A percentile compares a stretch with the other conserved stretches of the same genome.
phyloP scores from a whole-genome alignment of 2,797 vertebrate genomes.

The Danio tinwini region DNA sequence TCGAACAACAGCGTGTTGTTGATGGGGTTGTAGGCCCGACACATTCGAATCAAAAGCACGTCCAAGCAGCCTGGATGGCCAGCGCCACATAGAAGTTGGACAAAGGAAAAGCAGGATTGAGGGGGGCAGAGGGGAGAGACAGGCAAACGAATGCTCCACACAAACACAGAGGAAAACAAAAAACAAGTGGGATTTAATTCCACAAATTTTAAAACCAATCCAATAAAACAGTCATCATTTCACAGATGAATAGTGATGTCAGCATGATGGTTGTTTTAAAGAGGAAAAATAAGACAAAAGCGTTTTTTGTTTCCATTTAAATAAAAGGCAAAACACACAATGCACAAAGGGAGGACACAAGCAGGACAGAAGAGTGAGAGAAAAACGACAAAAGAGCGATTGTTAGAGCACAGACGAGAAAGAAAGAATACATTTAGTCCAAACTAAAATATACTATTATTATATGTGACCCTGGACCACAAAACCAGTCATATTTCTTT shows the following conservation, averaged over 20 bases:
- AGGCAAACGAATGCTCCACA: conserved; percentile 13
- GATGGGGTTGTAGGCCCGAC: conserved; percentile 87
- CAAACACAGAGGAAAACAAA: conserved; percentile 23
- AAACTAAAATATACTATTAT: conserved; percentile 7
- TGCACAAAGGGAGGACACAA: conserved; percentile 27
- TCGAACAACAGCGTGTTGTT: conserved; percentile 90
- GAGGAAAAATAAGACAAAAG: neutral
- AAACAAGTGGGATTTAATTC: conserved; percentile 19
- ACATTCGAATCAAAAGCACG: conserved; percentile 90
- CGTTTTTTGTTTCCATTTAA: conserved; percentile 37
- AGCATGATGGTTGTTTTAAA: conserved; percentile 43
- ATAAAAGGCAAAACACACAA: conserved; percentile 38
- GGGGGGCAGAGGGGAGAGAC: conserved; percentile 22
- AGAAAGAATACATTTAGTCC: neutral
- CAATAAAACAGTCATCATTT: conserved; percentile 40
- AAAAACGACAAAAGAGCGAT: conserved; percentile 54
- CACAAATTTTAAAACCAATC: conserved; percentile 21
- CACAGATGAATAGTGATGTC: neutral
- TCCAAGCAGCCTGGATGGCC: conserved; percentile 85
- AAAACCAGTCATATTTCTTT: too few species aligned
- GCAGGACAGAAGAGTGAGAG: conserved; percentile 28
- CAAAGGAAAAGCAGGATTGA: conserved; percentile 8
- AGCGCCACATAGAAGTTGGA: conserved; percentile 49
- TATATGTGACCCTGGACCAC: neutral
- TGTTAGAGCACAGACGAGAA: conserved; percentile 42